These are phyloP conservation scores for Perizoma flavofasciatum DNA, from an alignment of 2,888 invertebrate genomes.

Conservation along the genomic window DNA sequence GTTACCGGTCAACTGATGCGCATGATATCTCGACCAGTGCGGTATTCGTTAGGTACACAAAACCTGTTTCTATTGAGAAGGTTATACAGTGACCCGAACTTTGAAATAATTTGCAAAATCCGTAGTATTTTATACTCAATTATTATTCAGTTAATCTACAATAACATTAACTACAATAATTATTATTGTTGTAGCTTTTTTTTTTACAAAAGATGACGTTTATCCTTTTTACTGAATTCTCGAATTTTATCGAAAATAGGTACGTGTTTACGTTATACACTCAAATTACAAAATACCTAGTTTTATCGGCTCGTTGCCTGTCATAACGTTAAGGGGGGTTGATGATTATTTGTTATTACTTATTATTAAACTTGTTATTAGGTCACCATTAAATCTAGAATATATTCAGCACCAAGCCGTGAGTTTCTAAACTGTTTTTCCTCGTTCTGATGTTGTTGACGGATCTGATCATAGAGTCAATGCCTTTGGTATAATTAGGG, in stretches of 20 bases:
- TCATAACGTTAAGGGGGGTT: too few species aligned
- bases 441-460: conserved; percentile 14
- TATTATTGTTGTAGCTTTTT: too few species aligned
- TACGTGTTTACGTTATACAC: too few species aligned
- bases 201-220: too few species aligned
- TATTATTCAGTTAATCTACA: too few species aligned
- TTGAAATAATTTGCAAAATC: conserved; percentile 19
- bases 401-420: not conserved
- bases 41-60: conserved; percentile 36
- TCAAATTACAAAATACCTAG: too few species aligned
- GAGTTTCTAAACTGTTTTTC: conserved; percentile 14
- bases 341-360: too few species aligned
- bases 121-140: not conserved
- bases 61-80: conserved; percentile 48
- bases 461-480: conserved; percentile 14
- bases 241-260: too few species aligned
- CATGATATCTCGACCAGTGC: conserved; percentile 44
- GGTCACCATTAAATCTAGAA: not conserved
- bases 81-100: conserved; percentile 24
- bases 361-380: too few species aligned
- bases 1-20: conserved; percentile 49
- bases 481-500: conserved; percentile 14
- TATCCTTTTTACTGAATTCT: too few species aligned
- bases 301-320: too few species aligned
- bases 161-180: too few species aligned